A percentile compares a stretch with the other conserved stretches of the same genome.
Conservation (phyloP, 2,888 invertebrate species). For the Siphlonurus alternatus region DNA sequence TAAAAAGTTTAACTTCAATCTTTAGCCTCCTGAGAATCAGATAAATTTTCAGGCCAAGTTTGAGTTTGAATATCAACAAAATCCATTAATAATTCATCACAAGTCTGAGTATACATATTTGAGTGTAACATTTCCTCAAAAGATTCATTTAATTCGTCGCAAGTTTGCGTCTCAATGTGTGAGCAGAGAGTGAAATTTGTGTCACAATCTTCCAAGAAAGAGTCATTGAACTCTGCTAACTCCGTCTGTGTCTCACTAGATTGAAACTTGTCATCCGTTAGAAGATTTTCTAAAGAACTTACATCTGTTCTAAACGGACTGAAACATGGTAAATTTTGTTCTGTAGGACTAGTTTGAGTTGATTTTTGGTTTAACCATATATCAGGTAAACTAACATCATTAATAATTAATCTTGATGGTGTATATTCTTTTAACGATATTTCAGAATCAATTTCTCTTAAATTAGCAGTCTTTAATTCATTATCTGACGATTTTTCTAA, state of each 20-base stretch:
- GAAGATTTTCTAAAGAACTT: neutral
- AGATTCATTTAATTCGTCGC: neutral
- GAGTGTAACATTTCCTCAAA: neutral
- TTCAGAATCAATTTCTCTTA: neutral
- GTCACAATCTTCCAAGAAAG: neutral
- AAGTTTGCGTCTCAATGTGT: neutral
- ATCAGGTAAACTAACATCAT: neutral
- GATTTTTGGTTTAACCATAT: neutral
- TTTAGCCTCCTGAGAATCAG: no score
- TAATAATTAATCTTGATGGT: neutral
- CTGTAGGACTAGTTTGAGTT: neutral
- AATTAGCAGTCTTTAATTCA: neutral
- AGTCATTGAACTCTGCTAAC: neutral
- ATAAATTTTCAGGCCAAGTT: no score
- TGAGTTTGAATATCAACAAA: neutral
- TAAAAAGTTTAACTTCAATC: no score
- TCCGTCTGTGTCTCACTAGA: neutral
- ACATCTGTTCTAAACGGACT: neutral
- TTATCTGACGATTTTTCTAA: neutral
- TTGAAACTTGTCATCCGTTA: neutral
- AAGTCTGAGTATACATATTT: neutral
- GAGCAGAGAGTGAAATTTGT: neutral
- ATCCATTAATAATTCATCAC: neutral
- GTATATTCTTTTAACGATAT: neutral
- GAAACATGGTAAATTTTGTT: neutral